Evolutionary conservation across 1,140 invertebrate genomes (phyloP).

Genomic region (Reticulitermes speratus): DNA sequence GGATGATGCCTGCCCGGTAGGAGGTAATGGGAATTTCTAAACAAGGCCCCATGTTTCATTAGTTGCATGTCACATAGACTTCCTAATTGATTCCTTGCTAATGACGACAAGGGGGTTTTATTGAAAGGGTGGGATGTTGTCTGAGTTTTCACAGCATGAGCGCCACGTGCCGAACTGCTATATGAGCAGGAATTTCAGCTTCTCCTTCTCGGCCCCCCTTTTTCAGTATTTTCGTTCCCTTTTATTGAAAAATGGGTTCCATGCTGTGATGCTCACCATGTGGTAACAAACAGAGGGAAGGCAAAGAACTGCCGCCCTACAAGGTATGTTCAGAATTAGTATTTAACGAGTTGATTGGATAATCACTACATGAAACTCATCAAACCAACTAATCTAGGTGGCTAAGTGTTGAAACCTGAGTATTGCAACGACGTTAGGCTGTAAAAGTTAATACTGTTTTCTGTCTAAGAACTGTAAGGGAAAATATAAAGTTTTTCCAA

Average conservation of each 20-base stretch:
- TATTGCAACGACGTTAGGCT: too few relatives aligned
- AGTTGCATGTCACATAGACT: constrained; percentile 9
- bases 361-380: background rate
- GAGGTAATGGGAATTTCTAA: background rate
- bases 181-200: background rate
- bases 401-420: too few relatives aligned
- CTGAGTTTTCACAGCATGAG: background rate
- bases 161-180: background rate
- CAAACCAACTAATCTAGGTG: too few relatives aligned
- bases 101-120: background rate
- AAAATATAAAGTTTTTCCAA: too few relatives aligned
- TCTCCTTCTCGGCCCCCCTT: background rate
- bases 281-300: background rate
- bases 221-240: background rate
- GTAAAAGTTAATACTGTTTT: too few relatives aligned
- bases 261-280: constrained; percentile 16
- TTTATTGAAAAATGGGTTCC: constrained; percentile 24
- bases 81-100: constrained; percentile 18
- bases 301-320: background rate
- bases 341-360: constrained; percentile 25
- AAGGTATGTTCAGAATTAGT: background rate
- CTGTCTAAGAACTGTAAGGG: too few relatives aligned
- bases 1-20: background rate
- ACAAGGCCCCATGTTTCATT: constrained; percentile 9
- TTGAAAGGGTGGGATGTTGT: background rate